phyloP scores from a whole-genome alignment of 2,888 invertebrate species.

The Sinentomon sp. region DNA sequence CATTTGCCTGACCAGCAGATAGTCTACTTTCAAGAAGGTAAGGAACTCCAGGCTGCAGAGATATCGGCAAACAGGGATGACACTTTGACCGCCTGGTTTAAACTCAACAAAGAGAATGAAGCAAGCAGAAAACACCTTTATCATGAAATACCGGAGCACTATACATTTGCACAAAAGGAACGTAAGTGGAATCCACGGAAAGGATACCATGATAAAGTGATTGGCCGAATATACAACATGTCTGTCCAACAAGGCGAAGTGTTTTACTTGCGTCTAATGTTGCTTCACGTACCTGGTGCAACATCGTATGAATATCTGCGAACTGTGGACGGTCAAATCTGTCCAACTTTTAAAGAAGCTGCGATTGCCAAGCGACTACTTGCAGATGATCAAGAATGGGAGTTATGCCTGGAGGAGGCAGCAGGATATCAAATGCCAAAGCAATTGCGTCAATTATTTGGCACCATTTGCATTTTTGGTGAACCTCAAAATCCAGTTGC shows the following conservation, averaged over 20 bases:
- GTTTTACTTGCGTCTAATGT: slow-evolving; percentile 13
- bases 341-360: slow-evolving; percentile 14
- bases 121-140: slow-evolving; percentile 11
- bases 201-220: slow-evolving; percentile 7
- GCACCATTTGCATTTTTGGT: slow-evolving; percentile 12
- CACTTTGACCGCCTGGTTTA: slow-evolving; percentile 17
- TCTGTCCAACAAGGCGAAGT: slow-evolving; percentile 14
- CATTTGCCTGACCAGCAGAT: slow-evolving; percentile 13
- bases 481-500: slow-evolving; percentile 13
- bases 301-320: slow-evolving; percentile 11
- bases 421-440: slow-evolving; percentile 14
- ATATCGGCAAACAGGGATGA: too few species aligned
- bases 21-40: slow-evolving; percentile 13
- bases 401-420: slow-evolving; percentile 14
- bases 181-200: slow-evolving; percentile 13
- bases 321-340: slow-evolving; percentile 12
- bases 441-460: slow-evolving; percentile 15
- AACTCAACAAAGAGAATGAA: slow-evolving; percentile 13
- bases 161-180: slow-evolving; percentile 8
- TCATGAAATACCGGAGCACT: slow-evolving; percentile 13
- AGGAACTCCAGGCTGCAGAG: too few species aligned
- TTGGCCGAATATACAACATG: slow-evolving; percentile 16
- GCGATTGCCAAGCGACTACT: slow-evolving; percentile 10
- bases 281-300: slow-evolving; percentile 12
- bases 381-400: slow-evolving; percentile 17